Conservation (phyloP, 2,797 vertebrate genomes). For the Oreochromis mossambicus region DNA sequence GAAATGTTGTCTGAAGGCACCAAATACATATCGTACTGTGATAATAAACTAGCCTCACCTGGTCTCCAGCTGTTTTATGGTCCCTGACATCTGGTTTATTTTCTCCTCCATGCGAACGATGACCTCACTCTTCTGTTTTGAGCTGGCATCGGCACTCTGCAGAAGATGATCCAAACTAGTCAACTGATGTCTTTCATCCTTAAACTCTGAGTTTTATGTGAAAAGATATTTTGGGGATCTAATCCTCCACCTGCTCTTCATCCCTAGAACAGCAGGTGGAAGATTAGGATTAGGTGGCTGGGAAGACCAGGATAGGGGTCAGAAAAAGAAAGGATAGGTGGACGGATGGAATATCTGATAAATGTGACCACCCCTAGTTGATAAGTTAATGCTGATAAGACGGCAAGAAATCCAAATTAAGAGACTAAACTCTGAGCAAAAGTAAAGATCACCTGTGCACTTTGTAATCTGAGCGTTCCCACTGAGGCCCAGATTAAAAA, state of each 20-base stretch:
- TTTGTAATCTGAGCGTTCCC: neutral
- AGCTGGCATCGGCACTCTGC: conserved; percentile 86
- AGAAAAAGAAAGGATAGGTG: neutral
- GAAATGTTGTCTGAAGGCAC: neutral
- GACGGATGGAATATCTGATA: neutral
- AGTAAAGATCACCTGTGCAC: no score
- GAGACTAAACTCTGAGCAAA: neutral
- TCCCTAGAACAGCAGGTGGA: neutral
- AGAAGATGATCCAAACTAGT: neutral
- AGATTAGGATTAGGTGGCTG: rapidly evolving
- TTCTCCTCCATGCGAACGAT: conserved; percentile 94
- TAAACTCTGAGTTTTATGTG: rapidly evolving
- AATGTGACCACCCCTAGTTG: neutral
- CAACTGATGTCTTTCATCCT: neutral
- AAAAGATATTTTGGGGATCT: neutral
- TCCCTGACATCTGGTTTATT: conserved; percentile 93
- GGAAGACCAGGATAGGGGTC: rapidly evolving
- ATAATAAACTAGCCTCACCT: conserved; percentile 79
- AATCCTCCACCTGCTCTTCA: neutral
- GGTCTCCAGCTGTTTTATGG: conserved; percentile 93
- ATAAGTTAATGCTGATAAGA: neutral
- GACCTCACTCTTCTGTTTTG: conserved; percentile 92
- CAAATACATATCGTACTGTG: rapidly evolving
- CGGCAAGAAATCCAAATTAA: rapidly evolving
- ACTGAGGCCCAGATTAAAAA: neutral